A percentile compares a stretch with the other conserved stretches of the same genome.
Conservation (phyloP, 2,888 invertebrate species). For the Dusona sp. region DNA sequence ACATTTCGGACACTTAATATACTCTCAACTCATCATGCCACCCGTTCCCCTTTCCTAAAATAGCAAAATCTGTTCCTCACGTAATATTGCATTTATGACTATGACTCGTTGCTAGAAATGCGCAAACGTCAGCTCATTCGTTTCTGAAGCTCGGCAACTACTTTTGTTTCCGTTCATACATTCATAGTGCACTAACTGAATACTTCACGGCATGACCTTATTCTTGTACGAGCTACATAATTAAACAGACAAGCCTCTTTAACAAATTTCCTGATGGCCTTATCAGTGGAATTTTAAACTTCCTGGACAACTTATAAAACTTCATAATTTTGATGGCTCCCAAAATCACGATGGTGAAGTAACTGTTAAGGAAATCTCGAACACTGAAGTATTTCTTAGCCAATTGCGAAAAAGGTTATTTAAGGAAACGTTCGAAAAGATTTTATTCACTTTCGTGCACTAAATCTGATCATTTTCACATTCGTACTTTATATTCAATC, state of each 20-base stretch:
- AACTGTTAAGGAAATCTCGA: background rate
- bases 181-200: background rate
- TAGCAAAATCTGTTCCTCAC: background rate
- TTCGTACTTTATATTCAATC: background rate
- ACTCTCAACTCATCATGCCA: background rate
- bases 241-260: background rate
- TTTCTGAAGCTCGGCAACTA: slow-evolving; percentile 4
- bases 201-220: too few relatives aligned
- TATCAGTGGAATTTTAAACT: background rate
- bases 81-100: background rate
- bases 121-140: background rate
- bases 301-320: background rate
- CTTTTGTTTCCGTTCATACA: slow-evolving; percentile 3
- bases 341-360: background rate
- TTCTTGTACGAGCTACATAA: background rate
- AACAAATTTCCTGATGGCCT: background rate
- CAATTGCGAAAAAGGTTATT: background rate
- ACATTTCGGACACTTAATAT: background rate
- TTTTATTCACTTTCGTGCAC: background rate
- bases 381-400: background rate
- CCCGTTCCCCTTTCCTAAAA: background rate
- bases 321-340: background rate
- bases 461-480: background rate
- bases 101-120: background rate
- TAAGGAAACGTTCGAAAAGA: background rate